These are phyloP conservation scores for Eonycteris spelaea DNA, from an alignment of 2,113 vertebrate species.

Conservation along the genomic window DNA sequence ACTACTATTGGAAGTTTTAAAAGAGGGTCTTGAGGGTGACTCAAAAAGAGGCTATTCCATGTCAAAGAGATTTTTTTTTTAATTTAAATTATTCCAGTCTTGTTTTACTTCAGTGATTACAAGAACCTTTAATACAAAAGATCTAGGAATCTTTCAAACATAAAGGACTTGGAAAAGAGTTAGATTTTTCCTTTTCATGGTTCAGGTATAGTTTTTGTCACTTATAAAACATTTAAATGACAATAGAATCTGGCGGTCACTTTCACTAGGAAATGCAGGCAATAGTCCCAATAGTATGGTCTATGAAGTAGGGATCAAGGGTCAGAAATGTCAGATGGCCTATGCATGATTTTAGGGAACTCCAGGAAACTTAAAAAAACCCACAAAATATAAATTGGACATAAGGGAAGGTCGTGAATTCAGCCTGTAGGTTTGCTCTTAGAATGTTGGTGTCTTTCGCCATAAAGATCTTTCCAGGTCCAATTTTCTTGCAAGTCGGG, in stretches of 20 bases:
- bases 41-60: slow-evolving; percentile 54
- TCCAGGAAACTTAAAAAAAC: slow-evolving; percentile 71
- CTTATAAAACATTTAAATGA: slow-evolving; percentile 81
- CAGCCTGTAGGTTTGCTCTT: slow-evolving; percentile 41
- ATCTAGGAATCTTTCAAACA: slow-evolving; percentile 59
- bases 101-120: slow-evolving; percentile 67
- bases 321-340: slow-evolving; percentile 82
- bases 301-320: slow-evolving; percentile 79
- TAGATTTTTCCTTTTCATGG: slow-evolving; percentile 58
- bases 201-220: slow-evolving; percentile 62
- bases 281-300: slow-evolving; percentile 75
- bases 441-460: slow-evolving; percentile 43
- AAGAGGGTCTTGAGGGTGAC: slow-evolving; percentile 69
- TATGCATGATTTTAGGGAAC: slow-evolving; percentile 75
- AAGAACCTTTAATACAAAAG: slow-evolving; percentile 57
- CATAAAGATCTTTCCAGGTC: not conserved
- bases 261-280: slow-evolving; percentile 81
- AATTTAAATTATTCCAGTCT: slow-evolving; percentile 70
- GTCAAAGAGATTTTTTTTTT: slow-evolving; percentile 60
- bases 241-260: slow-evolving; percentile 75
- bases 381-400: slow-evolving; percentile 57
- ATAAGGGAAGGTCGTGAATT: slow-evolving; percentile 28
- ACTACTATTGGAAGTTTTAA: slow-evolving; percentile 61
- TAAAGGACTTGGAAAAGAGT: slow-evolving; percentile 71
- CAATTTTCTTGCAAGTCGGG: not conserved